Evolutionary conservation across 1,140 invertebrate species (phyloP).

Genomic region (Ridgeia piscesae): DNA sequence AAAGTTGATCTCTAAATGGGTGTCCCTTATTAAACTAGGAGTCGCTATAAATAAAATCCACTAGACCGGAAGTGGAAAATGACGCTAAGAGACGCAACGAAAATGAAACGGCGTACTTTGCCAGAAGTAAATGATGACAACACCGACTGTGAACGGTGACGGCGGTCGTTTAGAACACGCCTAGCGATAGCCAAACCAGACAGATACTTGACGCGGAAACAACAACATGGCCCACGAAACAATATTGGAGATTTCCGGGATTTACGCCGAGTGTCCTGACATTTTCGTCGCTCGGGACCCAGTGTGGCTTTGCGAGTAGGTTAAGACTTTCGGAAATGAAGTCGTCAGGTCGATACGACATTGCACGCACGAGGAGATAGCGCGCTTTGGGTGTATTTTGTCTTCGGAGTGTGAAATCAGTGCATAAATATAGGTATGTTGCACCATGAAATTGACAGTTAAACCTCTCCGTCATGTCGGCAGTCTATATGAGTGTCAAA

Average conservation of each 20-base stretch:
- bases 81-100: no score
- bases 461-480: neutral
- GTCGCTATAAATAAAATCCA: no score
- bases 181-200: neutral
- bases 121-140: no score
- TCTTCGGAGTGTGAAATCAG: neutral
- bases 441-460: neutral
- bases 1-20: no score
- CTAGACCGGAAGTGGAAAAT: no score
- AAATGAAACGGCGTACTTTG: no score
- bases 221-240: neutral
- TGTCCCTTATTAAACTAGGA: no score
- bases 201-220: neutral
- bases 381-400: no score
- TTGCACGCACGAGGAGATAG: no score
- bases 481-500: neutral
- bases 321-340: neutral
- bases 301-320: neutral
- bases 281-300: neutral
- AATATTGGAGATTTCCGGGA: neutral
- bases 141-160: neutral
- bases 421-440: neutral
- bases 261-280: neutral
- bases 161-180: neutral
- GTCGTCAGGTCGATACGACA: neutral